A percentile compares a stretch with the other conserved stretches of the same genome.
Evolutionary conservation across 1,140 invertebrate genomes (phyloP).

Genomic region (Lepidurus packardi): DNA sequence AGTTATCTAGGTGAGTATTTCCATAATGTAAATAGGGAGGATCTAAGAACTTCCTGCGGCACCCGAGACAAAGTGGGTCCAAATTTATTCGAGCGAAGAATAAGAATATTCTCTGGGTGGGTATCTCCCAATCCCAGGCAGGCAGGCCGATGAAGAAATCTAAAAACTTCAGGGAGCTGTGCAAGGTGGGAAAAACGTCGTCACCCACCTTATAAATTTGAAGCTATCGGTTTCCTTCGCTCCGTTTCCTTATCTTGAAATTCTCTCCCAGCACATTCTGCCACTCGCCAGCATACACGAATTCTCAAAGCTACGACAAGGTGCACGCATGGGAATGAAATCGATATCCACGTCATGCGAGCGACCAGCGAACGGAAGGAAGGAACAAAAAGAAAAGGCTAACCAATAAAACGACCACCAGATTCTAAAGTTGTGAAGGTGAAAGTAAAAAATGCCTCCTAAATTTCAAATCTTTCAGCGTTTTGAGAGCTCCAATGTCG

Average conservation of each 20-base stretch:
- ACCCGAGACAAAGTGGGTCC: not conserved
- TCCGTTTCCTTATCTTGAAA: not conserved
- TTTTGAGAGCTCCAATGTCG: not conserved
- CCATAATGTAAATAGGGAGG: conserved; percentile 11
- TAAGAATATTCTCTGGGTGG: not conserved
- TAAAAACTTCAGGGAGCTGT: not conserved
- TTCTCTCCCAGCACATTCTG: not conserved
- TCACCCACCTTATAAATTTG: not conserved
- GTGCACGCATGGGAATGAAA: not conserved
- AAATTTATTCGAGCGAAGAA: not conserved
- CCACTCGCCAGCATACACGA: not conserved
- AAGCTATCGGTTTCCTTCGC: conserved; percentile 7
- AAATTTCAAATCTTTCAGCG: not conserved
- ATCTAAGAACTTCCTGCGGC: not conserved
- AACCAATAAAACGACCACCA: not conserved
- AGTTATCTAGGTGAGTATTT: not conserved
- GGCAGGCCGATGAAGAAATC: conserved; percentile 10
- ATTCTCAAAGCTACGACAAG: not conserved
- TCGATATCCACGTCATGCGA: not conserved
- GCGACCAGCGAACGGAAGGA: not conserved
- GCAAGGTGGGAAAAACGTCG: not conserved
- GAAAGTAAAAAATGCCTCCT: not conserved
- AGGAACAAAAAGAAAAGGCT: not conserved
- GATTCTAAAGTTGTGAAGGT: not conserved
- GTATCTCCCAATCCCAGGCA: not conserved